A percentile compares a stretch with the other conserved stretches of the same genome.
phyloP scores from a whole-genome alignment of 53 echinoderm and acorn worm genomes.

The Crossaster papposus region DNA sequence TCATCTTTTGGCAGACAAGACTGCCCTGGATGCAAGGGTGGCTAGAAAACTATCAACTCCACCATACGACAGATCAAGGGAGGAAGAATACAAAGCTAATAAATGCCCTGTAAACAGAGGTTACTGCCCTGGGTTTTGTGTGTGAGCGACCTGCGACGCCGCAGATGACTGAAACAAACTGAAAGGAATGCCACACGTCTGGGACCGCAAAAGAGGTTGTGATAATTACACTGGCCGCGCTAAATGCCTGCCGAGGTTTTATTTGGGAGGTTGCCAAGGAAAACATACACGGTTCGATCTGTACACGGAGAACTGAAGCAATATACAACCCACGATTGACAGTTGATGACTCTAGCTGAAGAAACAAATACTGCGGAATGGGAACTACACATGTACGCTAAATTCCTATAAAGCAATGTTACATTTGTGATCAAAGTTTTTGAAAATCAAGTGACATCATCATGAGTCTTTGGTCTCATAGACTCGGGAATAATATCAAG shows the following conservation, averaged over 20 bases:
- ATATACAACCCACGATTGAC: not conserved
- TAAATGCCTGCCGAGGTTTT: not conserved
- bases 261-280: slow-evolving; percentile 5
- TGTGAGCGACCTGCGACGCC: not conserved
- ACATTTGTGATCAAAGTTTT: not conserved
- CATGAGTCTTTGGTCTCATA: no score
- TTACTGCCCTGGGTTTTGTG: slow-evolving; percentile 26
- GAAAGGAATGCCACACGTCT: not conserved
- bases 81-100: not conserved
- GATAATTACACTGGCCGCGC: not conserved
- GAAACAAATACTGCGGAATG: not conserved
- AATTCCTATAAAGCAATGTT: not conserved
- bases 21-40: slow-evolving; percentile 33
- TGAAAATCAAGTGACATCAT: no score
- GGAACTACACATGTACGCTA: not conserved
- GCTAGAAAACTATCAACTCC: not conserved
- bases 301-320: not conserved
- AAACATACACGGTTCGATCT: not conserved
- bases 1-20: slow-evolving; percentile 49
- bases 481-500: no score
- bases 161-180: not conserved
- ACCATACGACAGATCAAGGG: not conserved
- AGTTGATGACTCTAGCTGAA: not conserved
- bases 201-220: not conserved
- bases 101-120: not conserved